These are phyloP conservation scores for Syngnathus rostellatus DNA, from an alignment of 2,797 vertebrate species.

Conservation along the genomic window DNA sequence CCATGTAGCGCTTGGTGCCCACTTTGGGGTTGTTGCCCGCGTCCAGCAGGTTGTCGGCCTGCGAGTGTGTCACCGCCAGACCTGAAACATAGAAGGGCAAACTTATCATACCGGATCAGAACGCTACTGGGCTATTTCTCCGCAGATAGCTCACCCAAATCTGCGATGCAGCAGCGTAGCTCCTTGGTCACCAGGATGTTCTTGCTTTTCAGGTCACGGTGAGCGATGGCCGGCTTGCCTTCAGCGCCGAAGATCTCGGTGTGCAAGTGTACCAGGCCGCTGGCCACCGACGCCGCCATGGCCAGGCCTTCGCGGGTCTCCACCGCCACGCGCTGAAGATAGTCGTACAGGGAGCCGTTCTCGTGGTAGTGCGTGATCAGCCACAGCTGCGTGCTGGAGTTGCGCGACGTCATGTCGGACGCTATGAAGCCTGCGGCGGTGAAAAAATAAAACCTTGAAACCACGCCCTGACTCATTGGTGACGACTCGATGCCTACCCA, in stretches of 20 bases:
- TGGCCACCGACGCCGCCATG: slow-evolving; percentile 71
- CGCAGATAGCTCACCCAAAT: slow-evolving; percentile 61
- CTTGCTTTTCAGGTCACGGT: slow-evolving; percentile 78
- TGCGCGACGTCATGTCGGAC: slow-evolving; percentile 78
- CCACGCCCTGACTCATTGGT: too few relatives aligned
- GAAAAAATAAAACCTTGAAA: too few relatives aligned
- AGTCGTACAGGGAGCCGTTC: slow-evolving; percentile 77
- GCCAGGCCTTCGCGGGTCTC: slow-evolving; percentile 71
- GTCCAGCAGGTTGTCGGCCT: slow-evolving; percentile 74
- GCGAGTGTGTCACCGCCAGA: slow-evolving; percentile 75
- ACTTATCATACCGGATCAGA: too few relatives aligned
- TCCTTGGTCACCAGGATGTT: slow-evolving; percentile 78
- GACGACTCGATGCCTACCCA: slow-evolving; percentile 54
- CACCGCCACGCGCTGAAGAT: slow-evolving; percentile 73
- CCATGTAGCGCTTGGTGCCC: slow-evolving; percentile 81
- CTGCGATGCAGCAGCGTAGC: slow-evolving; percentile 77
- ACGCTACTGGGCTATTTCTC: too few relatives aligned
- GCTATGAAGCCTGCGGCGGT: slow-evolving; percentile 72
- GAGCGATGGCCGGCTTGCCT: slow-evolving; percentile 77
- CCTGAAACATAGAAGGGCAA: slow-evolving; percentile 39
- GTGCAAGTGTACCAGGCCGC: slow-evolving; percentile 76
- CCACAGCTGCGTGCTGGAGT: slow-evolving; percentile 82
- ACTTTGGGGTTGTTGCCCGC: slow-evolving; percentile 79
- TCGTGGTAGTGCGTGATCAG: slow-evolving; percentile 80
- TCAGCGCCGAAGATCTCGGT: slow-evolving; percentile 76